Conservation (phyloP, 2,888 invertebrate genomes). For the Gymnosoma rotundatum region DNA sequence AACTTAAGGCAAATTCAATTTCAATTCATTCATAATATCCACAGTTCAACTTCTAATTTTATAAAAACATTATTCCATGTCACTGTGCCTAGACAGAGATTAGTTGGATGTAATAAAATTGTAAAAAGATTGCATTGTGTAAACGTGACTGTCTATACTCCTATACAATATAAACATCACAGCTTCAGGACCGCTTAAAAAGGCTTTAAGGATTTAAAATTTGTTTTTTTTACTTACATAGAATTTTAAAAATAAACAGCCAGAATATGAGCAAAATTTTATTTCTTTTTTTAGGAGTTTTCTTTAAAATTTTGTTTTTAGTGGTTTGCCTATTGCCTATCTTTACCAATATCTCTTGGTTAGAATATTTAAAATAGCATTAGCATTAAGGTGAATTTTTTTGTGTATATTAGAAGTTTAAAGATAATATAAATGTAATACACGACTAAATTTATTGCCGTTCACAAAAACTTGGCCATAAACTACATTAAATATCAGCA, state of each 20-base stretch:
- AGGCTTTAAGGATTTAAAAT: constrained; percentile 18
- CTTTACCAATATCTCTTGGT: not conserved
- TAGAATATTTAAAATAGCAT: not conserved
- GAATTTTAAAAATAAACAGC: not conserved
- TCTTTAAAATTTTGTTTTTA: not conserved
- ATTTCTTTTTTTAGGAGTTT: not conserved
- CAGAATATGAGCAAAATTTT: not conserved
- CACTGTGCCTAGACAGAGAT: constrained; percentile 22
- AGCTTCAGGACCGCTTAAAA: not conserved
- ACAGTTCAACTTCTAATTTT: too few species aligned
- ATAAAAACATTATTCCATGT: not conserved
- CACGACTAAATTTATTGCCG: constrained; percentile 26
- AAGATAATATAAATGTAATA: constrained; percentile 3
- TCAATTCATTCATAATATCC: too few species aligned
- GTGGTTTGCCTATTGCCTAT: constrained; percentile 15
- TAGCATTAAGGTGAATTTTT: not conserved
- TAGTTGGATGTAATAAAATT: constrained; percentile 36
- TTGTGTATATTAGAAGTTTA: not conserved
- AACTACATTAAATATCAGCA: not conserved
- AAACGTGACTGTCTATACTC: constrained; percentile 8
- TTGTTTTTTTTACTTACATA: not conserved
- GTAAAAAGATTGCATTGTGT: constrained; percentile 21
- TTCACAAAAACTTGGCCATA: too few species aligned
- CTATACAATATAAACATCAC: not conserved
- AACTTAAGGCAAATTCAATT: too few species aligned